Conservation (phyloP, 2,113 vertebrate species). For the Ahaetulla prasina region DNA sequence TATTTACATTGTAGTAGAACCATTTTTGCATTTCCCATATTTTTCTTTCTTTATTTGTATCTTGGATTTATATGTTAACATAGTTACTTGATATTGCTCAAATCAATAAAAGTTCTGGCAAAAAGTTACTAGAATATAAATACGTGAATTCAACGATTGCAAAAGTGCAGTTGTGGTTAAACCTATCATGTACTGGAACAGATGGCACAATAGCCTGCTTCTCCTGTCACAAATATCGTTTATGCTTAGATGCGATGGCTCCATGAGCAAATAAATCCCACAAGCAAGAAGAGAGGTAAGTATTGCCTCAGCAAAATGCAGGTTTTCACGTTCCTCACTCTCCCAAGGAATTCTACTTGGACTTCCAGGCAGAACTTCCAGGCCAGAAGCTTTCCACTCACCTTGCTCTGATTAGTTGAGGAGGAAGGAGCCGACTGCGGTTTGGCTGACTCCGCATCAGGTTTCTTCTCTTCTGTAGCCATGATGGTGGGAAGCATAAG, state of each 20-base stretch:
- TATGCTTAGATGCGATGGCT: background rate
- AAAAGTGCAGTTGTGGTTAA: background rate
- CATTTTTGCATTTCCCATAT: background rate
- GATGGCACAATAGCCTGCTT: background rate
- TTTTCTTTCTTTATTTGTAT: background rate
- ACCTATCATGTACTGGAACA: background rate
- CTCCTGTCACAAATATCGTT: background rate
- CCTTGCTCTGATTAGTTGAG: conserved; percentile 94
- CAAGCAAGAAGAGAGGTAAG: background rate
- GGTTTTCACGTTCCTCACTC: no score
- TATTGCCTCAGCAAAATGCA: background rate
- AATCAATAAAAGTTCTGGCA: background rate
- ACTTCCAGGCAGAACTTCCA: background rate
- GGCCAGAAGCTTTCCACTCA: conserved; percentile 45
- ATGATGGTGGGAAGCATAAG: conserved; percentile 70
- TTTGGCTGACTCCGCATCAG: conserved; percentile 90
- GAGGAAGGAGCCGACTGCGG: conserved; percentile 88
- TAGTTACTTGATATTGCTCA: background rate
- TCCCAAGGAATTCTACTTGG: background rate
- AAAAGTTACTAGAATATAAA: background rate
- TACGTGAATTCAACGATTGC: background rate
- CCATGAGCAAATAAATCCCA: background rate
- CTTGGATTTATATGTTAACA: background rate
- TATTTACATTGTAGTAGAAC: background rate
- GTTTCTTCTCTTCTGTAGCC: conserved; percentile 99